Evolutionary conservation across 2,797 vertebrate genomes (phyloP).

Genomic region (Sciurus vulgaris): DNA sequence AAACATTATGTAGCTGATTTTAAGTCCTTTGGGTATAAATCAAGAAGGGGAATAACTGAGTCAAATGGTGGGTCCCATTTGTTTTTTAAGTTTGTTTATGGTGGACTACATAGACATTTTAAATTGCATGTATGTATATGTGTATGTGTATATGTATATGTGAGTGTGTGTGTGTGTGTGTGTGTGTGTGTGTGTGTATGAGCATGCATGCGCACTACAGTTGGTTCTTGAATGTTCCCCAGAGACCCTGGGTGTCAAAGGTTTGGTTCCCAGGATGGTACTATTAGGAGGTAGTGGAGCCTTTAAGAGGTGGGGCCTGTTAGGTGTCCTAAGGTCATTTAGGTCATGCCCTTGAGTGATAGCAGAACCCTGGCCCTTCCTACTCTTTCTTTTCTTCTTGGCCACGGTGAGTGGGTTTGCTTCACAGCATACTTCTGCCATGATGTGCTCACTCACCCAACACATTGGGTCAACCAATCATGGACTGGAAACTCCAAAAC

Average conservation of each 20-base stretch:
- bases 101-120: neutral
- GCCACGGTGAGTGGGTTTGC: no score
- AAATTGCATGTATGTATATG: neutral
- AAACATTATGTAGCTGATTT: no score
- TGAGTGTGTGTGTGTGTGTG: neutral
- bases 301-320: neutral
- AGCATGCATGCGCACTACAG: neutral
- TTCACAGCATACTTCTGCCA: no score
- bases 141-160: neutral
- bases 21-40: no score
- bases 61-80: neutral
- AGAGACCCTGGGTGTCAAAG: neutral
- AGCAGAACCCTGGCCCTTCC: no score
- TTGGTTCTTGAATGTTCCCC: neutral
- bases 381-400: no score
- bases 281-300: neutral
- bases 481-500: no score
- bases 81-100: neutral
- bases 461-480: no score
- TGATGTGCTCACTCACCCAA: no score
- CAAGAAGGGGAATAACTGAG: no score
- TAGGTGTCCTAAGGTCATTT: neutral
- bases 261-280: neutral
- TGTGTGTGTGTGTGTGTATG: neutral
- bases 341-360: neutral